Evolutionary conservation across 1,140 invertebrate genomes (phyloP).

Genomic region (Drosophila triauraria): DNA sequence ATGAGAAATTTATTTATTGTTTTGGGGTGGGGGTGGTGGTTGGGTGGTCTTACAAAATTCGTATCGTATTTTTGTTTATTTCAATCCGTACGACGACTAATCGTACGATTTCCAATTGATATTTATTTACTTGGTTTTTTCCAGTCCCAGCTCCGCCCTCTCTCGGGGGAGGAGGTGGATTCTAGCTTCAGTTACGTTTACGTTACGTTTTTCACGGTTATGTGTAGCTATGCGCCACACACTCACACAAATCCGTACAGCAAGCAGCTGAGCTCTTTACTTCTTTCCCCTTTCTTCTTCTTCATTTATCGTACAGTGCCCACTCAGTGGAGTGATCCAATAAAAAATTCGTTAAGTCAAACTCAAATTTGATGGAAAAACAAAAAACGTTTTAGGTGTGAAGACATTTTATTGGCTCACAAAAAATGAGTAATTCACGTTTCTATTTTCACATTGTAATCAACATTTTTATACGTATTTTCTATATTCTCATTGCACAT

Average conservation of each 20-base stretch:
- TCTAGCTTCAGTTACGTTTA: conserved; percentile 42
- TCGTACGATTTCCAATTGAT: conserved; percentile 11
- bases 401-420: background rate
- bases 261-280: conserved; percentile 24
- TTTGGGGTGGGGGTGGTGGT: background rate
- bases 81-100: conserved; percentile 1
- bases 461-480: background rate
- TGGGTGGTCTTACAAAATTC: background rate
- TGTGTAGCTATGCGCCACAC: conserved; percentile 46
- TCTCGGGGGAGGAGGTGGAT: conserved; percentile 8
- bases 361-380: background rate
- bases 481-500: background rate
- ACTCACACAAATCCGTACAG: conserved; percentile 6
- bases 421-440: background rate
- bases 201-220: conserved; percentile 39
- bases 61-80: conserved; percentile 4
- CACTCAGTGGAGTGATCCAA: background rate
- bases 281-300: conserved; percentile 14
- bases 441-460: background rate
- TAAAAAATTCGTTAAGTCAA: background rate
- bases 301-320: conserved; percentile 23
- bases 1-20: background rate
- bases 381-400: background rate
- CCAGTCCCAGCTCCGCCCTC: conserved; percentile 1
- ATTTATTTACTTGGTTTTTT: conserved; percentile 15